These are phyloP conservation scores for Oscheius sp. DNA, from an alignment of 2,888 invertebrate genomes.

Conservation along the genomic window DNA sequence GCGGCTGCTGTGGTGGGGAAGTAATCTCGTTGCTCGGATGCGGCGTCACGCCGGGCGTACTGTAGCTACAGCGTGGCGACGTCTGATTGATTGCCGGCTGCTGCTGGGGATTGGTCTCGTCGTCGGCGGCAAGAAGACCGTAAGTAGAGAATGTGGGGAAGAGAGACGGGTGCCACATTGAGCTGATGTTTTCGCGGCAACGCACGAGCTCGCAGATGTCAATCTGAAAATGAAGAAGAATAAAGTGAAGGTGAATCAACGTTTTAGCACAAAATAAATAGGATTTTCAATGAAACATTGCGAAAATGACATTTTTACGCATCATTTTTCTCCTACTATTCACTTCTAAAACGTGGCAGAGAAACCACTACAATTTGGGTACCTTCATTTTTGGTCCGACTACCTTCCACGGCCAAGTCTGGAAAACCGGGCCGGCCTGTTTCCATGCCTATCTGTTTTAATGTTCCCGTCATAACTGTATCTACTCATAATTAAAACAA, in stretches of 20 bases:
- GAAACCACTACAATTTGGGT: too few species aligned
- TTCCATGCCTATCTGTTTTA: too few species aligned
- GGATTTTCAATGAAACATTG: too few species aligned
- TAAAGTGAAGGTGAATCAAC: not conserved
- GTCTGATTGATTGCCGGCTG: not conserved
- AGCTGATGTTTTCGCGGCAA: slow-evolving; percentile 44
- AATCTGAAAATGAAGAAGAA: slow-evolving; percentile 41
- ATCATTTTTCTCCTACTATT: too few species aligned
- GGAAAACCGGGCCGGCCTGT: too few species aligned
- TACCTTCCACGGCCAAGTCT: too few species aligned
- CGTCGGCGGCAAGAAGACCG: slow-evolving; percentile 41
- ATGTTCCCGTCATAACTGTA: too few species aligned
- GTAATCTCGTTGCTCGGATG: slow-evolving; percentile 20
- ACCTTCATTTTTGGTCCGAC: too few species aligned
- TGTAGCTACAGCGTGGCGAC: not conserved
- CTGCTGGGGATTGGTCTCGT: not conserved
- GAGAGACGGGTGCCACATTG: slow-evolving; percentile 49
- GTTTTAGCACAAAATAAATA: too few species aligned
- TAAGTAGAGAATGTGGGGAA: slow-evolving; percentile 51
- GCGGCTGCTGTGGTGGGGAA: slow-evolving; percentile 39
- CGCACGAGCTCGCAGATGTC: slow-evolving; percentile 50
- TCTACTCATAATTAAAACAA: too few species aligned
- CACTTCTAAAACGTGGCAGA: too few species aligned
- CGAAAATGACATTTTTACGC: too few species aligned
- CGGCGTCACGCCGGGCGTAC: slow-evolving; percentile 6